Percentiles rank a stretch among this genome's conserved stretches.
Evolutionary conservation across 2,888 invertebrate species (phyloP).

Genomic region (Theretra japonica): DNA sequence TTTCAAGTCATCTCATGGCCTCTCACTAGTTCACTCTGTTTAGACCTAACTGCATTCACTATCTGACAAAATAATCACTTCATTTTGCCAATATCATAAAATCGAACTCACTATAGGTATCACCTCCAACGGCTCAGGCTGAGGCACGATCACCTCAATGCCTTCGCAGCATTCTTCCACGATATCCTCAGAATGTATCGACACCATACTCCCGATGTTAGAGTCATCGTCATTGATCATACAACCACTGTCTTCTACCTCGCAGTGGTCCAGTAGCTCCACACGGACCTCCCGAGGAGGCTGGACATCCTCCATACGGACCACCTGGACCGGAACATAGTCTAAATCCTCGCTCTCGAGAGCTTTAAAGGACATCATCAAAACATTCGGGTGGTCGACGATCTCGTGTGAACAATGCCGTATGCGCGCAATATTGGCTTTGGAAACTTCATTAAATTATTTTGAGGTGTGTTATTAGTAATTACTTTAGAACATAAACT

Average conservation of each 20-base stretch:
- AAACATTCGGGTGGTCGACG: conserved; percentile 40
- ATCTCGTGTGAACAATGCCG: background rate
- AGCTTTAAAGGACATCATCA: conserved; percentile 64
- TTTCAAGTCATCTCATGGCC: too few relatives aligned
- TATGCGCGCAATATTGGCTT: background rate
- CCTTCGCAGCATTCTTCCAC: conserved; percentile 48
- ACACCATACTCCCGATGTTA: conserved; percentile 72
- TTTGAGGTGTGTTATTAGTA: background rate
- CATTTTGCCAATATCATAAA: too few relatives aligned
- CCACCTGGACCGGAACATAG: conserved; percentile 68
- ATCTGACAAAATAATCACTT: too few relatives aligned
- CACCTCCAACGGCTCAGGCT: conserved; percentile 42
- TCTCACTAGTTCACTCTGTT: too few relatives aligned
- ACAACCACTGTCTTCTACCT: conserved; percentile 57
- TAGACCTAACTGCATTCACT: too few relatives aligned
- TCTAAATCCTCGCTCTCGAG: conserved; percentile 71
- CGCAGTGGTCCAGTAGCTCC: conserved; percentile 43
- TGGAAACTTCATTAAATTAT: conserved; percentile 12
- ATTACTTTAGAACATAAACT: background rate
- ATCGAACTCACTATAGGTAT: conserved; percentile 45
- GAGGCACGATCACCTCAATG: conserved; percentile 59
- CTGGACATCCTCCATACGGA: conserved; percentile 75
- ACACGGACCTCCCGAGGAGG: conserved; percentile 59
- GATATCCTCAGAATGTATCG: conserved; percentile 64
- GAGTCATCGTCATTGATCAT: conserved; percentile 65